Evolutionary conservation across 2,888 invertebrate genomes (phyloP).

Genomic region (Osmoderma eremita): DNA sequence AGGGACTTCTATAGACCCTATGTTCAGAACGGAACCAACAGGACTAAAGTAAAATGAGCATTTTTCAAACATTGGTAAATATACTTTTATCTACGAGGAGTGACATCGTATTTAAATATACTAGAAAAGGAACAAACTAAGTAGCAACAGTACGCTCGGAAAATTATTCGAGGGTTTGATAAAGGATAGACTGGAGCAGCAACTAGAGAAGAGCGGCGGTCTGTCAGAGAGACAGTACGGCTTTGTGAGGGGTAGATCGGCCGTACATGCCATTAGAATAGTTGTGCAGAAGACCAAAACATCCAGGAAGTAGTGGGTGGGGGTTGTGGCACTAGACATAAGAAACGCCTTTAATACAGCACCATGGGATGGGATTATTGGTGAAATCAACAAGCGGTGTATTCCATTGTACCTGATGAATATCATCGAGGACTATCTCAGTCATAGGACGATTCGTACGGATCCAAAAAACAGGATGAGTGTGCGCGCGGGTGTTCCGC

Average conservation of each 20-base stretch:
- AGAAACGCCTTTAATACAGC: constrained; percentile 7
- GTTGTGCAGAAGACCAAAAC: background rate
- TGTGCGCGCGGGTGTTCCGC: constrained; percentile 3
- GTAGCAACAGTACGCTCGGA: background rate
- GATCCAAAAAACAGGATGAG: background rate
- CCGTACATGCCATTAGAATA: background rate
- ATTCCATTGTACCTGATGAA: background rate
- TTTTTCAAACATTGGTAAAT: too few relatives aligned
- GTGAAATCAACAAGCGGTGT: background rate
- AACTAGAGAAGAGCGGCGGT: background rate
- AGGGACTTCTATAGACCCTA: too few relatives aligned
- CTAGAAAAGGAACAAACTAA: too few relatives aligned
- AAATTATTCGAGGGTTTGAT: constrained; percentile 2
- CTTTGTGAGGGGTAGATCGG: constrained; percentile 2
- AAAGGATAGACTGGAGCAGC: background rate
- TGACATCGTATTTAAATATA: too few relatives aligned
- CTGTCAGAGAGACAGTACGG: background rate
- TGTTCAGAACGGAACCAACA: too few relatives aligned
- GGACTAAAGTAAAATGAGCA: too few relatives aligned
- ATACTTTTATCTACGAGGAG: too few relatives aligned
- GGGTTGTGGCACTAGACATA: constrained; percentile 3
- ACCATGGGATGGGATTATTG: background rate
- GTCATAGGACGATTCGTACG: background rate
- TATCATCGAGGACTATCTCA: background rate
- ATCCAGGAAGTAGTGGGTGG: background rate